Base-by-base conservation (phyloP, 2,797 vertebrate species). In the Loriculus beryllinus region DNA sequence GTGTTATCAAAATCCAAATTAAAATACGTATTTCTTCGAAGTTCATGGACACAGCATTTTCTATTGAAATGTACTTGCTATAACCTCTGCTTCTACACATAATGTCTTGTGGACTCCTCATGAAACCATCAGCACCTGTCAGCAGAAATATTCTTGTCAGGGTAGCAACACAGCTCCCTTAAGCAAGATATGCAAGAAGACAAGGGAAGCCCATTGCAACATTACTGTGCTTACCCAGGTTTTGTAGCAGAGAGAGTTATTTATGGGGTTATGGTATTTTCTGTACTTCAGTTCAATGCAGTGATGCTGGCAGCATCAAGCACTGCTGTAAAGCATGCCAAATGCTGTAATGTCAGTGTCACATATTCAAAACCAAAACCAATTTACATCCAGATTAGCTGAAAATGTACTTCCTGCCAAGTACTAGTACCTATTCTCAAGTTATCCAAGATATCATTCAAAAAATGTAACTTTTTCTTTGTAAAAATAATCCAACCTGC, bases 361-460 rank as follows among this genome's bases (percentile, higher is more conserved):
- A 83, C 7, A 2, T 14, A 33, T 56, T 77, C 64, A 81, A 85
- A 87, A 64, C 14, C 64, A 72, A 92, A 95, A 76, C 47, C 29
- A 81, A 77, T 78, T 90, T 83, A 70, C 43, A 63, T 15, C 9
- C 4, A 1, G 37, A 88, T 81, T 69, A 92, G 33, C 37, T 35
- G 26, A 88, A 64, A 67, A 78, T n/a, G 23, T 12, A 78, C 25
- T 56, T 86, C 47, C 28, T 79, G 26, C 5, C 39, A 84, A 68
- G 54, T 71, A 68, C 7, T 19, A 72, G 2, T 9, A 79, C 6
- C 15, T 62, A 7, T 47, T 79, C 21, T 59, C 67, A 86, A 48
- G 26, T 81, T 72, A 81, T 9, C 11, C 45, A 52, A 68, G 67
- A 42, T 20, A 64, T 21, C 42, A 25, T 82, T 68, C 9, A 82